These are phyloP conservation scores for Rana temporaria DNA, from an alignment of 2,113 vertebrate species.

Conservation along the genomic window DNA sequence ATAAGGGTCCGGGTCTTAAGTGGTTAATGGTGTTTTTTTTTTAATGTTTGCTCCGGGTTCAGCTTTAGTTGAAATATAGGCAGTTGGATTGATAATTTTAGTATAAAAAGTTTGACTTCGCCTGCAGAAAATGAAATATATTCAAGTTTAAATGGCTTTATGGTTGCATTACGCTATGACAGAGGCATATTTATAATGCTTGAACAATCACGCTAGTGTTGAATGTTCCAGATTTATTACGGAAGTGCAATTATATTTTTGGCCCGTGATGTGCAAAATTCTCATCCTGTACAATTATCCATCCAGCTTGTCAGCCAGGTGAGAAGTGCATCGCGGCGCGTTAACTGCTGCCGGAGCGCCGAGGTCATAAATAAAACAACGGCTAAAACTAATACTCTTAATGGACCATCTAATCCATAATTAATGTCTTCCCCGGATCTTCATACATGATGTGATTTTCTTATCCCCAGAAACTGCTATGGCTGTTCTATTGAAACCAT, in stretches of 20 bases:
- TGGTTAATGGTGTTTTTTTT: no score
- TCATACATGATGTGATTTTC: not conserved
- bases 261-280: not conserved
- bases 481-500: no score
- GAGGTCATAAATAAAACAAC: not conserved
- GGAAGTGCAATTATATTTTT: not conserved
- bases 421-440: not conserved
- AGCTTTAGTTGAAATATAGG: no score
- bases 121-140: not conserved
- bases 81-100: no score
- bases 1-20: no score
- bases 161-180: not conserved
- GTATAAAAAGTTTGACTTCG: no score
- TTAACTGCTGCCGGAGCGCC: not conserved
- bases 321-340: not conserved
- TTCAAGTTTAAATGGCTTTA: not conserved
- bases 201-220: not conserved
- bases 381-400: not conserved
- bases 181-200: not conserved
- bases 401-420: not conserved
- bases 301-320: not conserved
- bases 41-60: no score
- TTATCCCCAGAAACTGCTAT: not conserved
- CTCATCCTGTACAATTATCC: not conserved
- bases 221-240: not conserved